Base-by-base conservation (phyloP, 2,113 vertebrate species). In the Oenanthe oenanthe region DNA sequence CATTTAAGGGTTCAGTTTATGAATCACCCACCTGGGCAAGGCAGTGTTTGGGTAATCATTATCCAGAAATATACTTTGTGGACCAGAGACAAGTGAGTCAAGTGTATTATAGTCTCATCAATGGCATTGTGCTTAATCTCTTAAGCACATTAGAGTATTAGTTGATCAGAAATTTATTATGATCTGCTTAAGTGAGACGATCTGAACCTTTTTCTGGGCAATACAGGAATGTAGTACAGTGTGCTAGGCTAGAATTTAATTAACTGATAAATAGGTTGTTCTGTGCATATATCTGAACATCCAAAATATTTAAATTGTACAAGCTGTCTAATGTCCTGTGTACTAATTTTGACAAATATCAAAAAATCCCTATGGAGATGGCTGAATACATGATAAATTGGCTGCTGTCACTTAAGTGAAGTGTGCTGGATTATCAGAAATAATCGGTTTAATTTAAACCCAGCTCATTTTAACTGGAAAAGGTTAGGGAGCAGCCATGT, bases 381-480 rank as follows among this genome's bases (percentile, higher is more conserved):
- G 17, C 42, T 79, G 53, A 56, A 66, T 62, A 61, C 57, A 4
- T 47, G 32, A 68, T 76, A 82, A 94, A 79, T 50, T 83, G 47
- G n/a, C 40, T 38, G 40, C 51, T 80, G 51, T 28, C 56, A 42
- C 17, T 65, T 71, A 54, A 28, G 43, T 7, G 2, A 83, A 74
- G 42, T 57, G 34, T 91, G 43, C 24, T 86, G 80, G 80, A 58
- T 87, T 95, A 74, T 95, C 56, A 50, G 56, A 91, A 84, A 17
- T 95, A 87, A 95, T 94, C 0, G 1, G 47, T 93, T 96, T 84
- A 81, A 85, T 71, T 92, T 92, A 87, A 94, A 87, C 61, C 68
- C 70, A 81, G 84, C 65, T 96, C 43, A 53, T 53, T 95, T 96
- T 89, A 84, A 77, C 56, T 91, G 73, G 66, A 74, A 85, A 84